Evolutionary conservation across 2,888 invertebrate species (phyloP).

Genomic region (Eretmocerus hayati): DNA sequence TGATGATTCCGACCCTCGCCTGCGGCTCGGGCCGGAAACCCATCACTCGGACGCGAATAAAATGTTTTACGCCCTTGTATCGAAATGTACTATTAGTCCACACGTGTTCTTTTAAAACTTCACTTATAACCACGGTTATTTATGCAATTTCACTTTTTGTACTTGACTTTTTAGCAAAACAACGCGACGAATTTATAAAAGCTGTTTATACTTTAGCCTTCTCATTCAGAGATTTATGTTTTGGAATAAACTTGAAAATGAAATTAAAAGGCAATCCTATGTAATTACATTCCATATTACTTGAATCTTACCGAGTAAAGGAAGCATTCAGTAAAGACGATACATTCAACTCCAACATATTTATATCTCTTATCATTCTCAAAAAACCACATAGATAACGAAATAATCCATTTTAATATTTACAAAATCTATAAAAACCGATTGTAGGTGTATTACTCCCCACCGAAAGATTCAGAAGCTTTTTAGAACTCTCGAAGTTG

Average conservation of each 20-base stretch:
- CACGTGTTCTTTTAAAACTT: no score
- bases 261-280: constrained; percentile 15
- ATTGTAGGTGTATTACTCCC: no score
- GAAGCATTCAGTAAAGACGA: constrained; percentile 24
- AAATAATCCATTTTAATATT: constrained; percentile 22
- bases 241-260: constrained; percentile 18
- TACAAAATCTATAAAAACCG: constrained; percentile 21
- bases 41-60: no score
- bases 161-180: no score
- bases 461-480: constrained; percentile 1
- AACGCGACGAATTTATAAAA: no score
- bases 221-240: constrained; percentile 11
- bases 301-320: constrained; percentile 21
- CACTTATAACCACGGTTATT: no score
- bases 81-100: no score
- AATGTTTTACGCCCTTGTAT: no score
- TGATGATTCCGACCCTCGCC: no score
- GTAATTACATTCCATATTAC: constrained; percentile 22
- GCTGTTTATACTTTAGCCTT: constrained; percentile 11
- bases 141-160: no score
- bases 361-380: constrained; percentile 10
- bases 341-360: constrained; percentile 11
- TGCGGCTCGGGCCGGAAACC: no score
- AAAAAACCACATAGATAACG: constrained; percentile 20
- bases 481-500: no score